Percentiles rank a stretch among this genome's conserved stretches.
These are phyloP conservation scores for Cephus pulcher DNA, from an alignment of 2,888 invertebrate genomes.

Conservation along the genomic window DNA sequence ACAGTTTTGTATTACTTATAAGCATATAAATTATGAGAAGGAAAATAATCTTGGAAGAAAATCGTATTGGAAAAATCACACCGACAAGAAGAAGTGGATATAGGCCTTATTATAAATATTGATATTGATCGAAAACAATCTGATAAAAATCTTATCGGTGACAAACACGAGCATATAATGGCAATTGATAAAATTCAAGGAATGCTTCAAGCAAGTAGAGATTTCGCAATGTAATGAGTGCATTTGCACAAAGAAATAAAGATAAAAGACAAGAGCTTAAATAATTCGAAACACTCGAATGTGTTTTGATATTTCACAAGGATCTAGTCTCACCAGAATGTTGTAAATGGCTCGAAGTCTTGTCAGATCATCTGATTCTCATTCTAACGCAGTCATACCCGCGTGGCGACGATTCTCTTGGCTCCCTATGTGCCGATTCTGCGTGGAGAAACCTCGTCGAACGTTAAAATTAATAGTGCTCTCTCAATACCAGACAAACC, in stretches of 20 bases:
- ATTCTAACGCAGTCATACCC: not conserved
- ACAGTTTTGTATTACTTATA: not conserved
- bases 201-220: not conserved
- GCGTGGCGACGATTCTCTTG: not conserved
- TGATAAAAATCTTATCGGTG: not conserved
- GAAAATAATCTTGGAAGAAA: not conserved
- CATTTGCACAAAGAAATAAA: not conserved
- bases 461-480: not conserved
- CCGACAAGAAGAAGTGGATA: not conserved
- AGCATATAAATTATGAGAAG: not conserved
- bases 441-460: not conserved
- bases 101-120: not conserved
- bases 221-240: not conserved
- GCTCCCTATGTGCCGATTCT: not conserved
- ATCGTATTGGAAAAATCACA: not conserved
- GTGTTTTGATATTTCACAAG: not conserved
- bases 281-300: not conserved
- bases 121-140: not conserved
- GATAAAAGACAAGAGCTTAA: not conserved
- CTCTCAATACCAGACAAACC: not conserved
- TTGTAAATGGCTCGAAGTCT: not conserved
- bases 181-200: not conserved
- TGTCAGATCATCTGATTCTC: not conserved
- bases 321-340: not conserved
- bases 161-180: not conserved